Base-by-base conservation (phyloP, 2,888 invertebrate genomes). In the Keiferia lycopersicella region DNA sequence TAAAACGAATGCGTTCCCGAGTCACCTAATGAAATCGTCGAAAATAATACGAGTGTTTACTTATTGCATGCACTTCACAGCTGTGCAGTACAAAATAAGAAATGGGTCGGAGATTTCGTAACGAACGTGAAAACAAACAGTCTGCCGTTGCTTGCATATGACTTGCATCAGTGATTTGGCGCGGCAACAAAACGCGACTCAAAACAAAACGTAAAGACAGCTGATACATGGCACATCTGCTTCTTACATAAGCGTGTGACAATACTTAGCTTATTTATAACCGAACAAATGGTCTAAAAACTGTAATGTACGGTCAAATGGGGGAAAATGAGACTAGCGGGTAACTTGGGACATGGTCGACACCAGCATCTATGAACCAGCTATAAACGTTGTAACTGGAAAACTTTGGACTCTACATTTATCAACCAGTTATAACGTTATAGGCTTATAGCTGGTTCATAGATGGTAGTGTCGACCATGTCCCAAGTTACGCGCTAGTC, bases 71-170 rank as follows among this genome's bases (percentile, higher is more conserved):
- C 60, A 60, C 45, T 60, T 60, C 41, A 45, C 45, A 45, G 61
- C 34, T 50, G 61, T 34, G 20, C 30, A 61, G 11, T 34, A 18
- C n/a, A 51, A 61, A 61, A 62, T 62, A 62, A 62, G 62, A 62
- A 62, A 62, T 56, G 62, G 53, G 53, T 53, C 53, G 14, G 39
- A 51, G 22, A 22, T 20, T 34, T 34, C 30, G 50, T 26, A 61
- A 61, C 48, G 50, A 61, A 61, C 50, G 30, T 48, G 61, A 61
- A 26, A 61, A 50, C 14, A 34, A 50, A 50, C 50, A 61, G 48
- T 50, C 16, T 50, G 41, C n/a, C 51, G 22, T 22, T 38, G 12
- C 34, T 11, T 58, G 59, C 59, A 41, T 22, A 60, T n/a, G 60
- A 60, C 45, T 38, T 56, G 56, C 56, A 56, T 56, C 34, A 56